Conservation (phyloP, 2,797 vertebrate genomes). For the Chiloscyllium punctatum region DNA sequence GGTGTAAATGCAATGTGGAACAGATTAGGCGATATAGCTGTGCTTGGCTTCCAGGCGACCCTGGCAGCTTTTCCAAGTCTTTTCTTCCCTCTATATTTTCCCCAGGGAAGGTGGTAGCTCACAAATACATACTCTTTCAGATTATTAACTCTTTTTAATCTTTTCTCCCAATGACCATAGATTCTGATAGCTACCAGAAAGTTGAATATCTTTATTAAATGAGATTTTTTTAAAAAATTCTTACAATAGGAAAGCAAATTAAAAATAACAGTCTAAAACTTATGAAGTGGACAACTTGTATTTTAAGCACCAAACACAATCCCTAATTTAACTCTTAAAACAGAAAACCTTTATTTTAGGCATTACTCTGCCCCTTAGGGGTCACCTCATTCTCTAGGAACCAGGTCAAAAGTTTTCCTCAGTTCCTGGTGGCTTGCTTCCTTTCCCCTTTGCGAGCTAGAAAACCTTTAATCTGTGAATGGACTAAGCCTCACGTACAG, state of each 20-base stretch:
- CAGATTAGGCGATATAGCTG: conserved; percentile 6
- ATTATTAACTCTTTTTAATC: neutral
- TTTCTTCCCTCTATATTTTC: neutral
- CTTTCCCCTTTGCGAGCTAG: neutral
- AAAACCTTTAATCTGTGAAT: too few species aligned
- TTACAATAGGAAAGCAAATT: neutral
- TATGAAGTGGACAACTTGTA: neutral
- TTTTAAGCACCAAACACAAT: neutral
- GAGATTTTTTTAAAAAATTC: neutral
- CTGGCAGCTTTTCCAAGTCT: neutral
- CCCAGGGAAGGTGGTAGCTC: neutral
- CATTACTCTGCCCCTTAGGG: neutral
- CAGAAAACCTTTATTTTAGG: neutral
- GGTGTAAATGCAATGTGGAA: neutral
- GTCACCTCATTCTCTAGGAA: neutral
- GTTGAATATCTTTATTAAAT: too few species aligned
- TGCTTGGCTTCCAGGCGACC: conserved; percentile 1
- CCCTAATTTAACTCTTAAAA: neutral
- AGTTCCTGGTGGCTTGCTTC: neutral
- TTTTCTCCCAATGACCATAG: neutral
- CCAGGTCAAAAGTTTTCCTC: neutral
- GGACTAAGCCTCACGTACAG: too few species aligned
- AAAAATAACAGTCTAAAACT: neutral
- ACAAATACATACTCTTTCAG: neutral
- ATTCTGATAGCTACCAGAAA: neutral